phyloP scores from a whole-genome alignment of 2,113 vertebrate species.

The Gila orcuttii region DNA sequence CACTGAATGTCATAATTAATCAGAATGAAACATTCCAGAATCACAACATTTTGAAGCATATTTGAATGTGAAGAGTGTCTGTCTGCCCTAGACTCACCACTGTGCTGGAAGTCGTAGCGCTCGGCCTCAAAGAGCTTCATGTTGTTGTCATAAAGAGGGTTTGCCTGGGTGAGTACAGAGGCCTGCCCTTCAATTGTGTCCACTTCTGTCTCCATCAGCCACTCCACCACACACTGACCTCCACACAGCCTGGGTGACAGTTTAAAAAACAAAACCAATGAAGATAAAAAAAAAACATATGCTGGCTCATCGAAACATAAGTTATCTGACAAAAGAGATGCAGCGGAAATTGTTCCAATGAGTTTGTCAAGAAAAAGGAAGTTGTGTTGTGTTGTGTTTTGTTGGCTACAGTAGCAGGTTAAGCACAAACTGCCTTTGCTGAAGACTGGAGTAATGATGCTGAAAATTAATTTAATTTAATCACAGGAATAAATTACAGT shows the following conservation, averaged over 20 bases:
- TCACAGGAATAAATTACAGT: too few species aligned
- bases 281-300: neutral
- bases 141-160: conserved; percentile 32
- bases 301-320: conserved; percentile 36
- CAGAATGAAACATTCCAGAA: neutral
- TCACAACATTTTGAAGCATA: too few species aligned
- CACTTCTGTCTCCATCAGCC: conserved; percentile 50
- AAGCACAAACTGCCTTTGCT: neutral
- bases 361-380: conserved; percentile 39
- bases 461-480: too few species aligned
- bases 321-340: conserved; percentile 27
- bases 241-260: neutral
- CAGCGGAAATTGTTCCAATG: conserved; percentile 14
- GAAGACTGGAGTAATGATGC: too few species aligned
- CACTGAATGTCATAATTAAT: neutral
- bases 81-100: conserved; percentile 31
- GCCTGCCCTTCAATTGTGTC: conserved; percentile 11
- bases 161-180: conserved; percentile 23
- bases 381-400: too few species aligned
- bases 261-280: neutral
- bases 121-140: conserved; percentile 36
- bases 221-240: neutral
- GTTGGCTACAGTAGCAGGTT: neutral
- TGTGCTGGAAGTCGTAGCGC: conserved; percentile 39
- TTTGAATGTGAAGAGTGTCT: too few species aligned